A percentile compares a stretch with the other conserved stretches of the same genome.
Evolutionary conservation across 2,113 vertebrate genomes (phyloP).

Genomic region (Lophochroa leadbeateri): DNA sequence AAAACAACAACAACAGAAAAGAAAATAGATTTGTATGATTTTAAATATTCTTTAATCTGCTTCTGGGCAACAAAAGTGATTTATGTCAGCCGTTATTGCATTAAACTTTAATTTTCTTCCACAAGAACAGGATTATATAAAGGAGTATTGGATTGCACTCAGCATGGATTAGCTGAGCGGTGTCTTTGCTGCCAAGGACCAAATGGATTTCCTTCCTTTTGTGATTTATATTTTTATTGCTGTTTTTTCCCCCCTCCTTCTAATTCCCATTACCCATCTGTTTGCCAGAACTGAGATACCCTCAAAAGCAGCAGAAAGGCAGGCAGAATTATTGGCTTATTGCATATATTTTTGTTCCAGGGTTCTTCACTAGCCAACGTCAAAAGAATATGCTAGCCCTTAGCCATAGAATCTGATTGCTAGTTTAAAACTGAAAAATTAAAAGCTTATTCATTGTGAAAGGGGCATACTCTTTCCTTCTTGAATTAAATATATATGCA

Average conservation of each 20-base stretch:
- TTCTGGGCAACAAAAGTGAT: slow-evolving; percentile 84
- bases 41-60: slow-evolving; percentile 84
- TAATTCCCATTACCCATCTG: slow-evolving; percentile 78
- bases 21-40: slow-evolving; percentile 81
- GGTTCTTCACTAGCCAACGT: slow-evolving; percentile 34
- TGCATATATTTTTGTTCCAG: slow-evolving; percentile 76
- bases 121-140: slow-evolving; percentile 81
- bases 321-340: slow-evolving; percentile 76
- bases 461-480: not conserved
- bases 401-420: slow-evolving; percentile 10
- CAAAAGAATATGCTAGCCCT: slow-evolving; percentile 56
- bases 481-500: not conserved
- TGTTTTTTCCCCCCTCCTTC: slow-evolving; percentile 62
- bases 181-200: slow-evolving; percentile 80
- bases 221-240: slow-evolving; percentile 84
- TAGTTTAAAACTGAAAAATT: slow-evolving; percentile 56
- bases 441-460: slow-evolving; percentile 26
- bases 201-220: slow-evolving; percentile 82
- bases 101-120: slow-evolving; percentile 87
- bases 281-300: slow-evolving; percentile 74
- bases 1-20: slow-evolving; percentile 64
- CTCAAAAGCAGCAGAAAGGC: slow-evolving; percentile 70
- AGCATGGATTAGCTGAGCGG: slow-evolving; percentile 78
- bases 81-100: slow-evolving; percentile 84
- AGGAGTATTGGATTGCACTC: slow-evolving; percentile 84